Evolutionary conservation across 1,140 invertebrate species (phyloP), one percentile per base, ranked within the genome.

Genomic region (Mesaphorura yosii): DNA sequence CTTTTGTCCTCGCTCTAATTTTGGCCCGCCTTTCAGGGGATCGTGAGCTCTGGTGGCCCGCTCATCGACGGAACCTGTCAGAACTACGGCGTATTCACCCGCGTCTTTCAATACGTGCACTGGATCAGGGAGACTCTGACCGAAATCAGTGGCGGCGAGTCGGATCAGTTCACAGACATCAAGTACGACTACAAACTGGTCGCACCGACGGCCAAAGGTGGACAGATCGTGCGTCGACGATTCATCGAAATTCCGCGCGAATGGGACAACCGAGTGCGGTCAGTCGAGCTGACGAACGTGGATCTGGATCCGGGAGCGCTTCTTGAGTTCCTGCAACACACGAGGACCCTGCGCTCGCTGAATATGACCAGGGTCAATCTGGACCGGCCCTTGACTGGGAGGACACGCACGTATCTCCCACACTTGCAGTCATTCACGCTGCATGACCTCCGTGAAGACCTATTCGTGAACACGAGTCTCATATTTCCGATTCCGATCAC

Each of bases 91-190:
- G 28, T 48, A 6, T 48, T 48, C 29, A 48, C 46, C 5, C 26
- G 46, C 5, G 22, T 48, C 4, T 48, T 34, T 31, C 25, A 20
- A 12, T 48, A 34, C 28, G 23, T 48, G 5, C 19, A 26, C 28
- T 48, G 46, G 46, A 34, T 48, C 37, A n/a, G 46, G 23, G 46
- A 48, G 19, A 12, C 27, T 31, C 15, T 48, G 15, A 31, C 22
- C 17, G 46, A 48, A 48, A 48, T 48, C 23, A 48, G 25, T n/a
- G 46, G 46, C 12, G 46, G n/a, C n/a, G n/a, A n/a, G n/a, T n/a
- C n/a, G n/a, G n/a, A n/a, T n/a, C n/a, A n/a, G n/a, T n/a, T n/a
- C n/a, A n/a, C n/a, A n/a, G n/a, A n/a, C n/a, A n/a, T n/a, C n/a
- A n/a, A n/a, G n/a, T n/a, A n/a, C n/a, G n/a, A n/a, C n/a, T n/a